phyloP scores from a whole-genome alignment of 2,888 invertebrate genomes.

The Panopea generosa region DNA sequence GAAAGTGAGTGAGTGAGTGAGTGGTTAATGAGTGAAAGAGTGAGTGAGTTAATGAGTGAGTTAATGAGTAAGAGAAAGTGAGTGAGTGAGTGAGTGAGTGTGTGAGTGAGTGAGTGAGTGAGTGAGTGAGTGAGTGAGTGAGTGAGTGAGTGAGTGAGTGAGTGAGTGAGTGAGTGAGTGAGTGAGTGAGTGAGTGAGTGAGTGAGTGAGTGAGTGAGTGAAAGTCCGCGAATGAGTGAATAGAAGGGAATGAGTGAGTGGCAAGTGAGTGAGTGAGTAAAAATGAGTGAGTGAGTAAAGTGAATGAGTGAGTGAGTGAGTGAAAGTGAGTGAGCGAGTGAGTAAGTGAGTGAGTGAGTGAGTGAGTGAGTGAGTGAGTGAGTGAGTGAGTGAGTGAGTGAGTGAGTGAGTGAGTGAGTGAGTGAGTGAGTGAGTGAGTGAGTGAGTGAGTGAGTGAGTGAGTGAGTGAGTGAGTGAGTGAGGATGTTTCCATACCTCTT shows the following conservation, averaged over 20 bases:
- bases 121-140: slow-evolving; percentile 20
- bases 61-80: background rate
- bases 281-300: no score
- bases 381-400: slow-evolving; percentile 13
- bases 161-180: slow-evolving; percentile 15
- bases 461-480: slow-evolving; percentile 16
- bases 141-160: slow-evolving; percentile 16
- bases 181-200: slow-evolving; percentile 14
- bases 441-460: slow-evolving; percentile 12
- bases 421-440: slow-evolving; percentile 16
- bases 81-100: slow-evolving; percentile 9
- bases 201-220: slow-evolving; percentile 9
- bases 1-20: no score
- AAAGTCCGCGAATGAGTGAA: slow-evolving; percentile 6
- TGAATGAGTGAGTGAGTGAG: no score
- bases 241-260: background rate
- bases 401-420: slow-evolving; percentile 16
- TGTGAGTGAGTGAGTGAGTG: background rate
- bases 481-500: slow-evolving; percentile 77
- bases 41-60: slow-evolving; percentile 1
- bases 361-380: slow-evolving; percentile 2
- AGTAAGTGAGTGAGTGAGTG: no score
- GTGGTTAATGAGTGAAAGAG: slow-evolving; percentile 5
- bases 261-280: no score
- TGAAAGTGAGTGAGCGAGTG: no score